A percentile compares a stretch with the other conserved stretches of the same genome.
Conservation (phyloP, 2,888 invertebrate genomes). For the Lasioglossum leucozonium region DNA sequence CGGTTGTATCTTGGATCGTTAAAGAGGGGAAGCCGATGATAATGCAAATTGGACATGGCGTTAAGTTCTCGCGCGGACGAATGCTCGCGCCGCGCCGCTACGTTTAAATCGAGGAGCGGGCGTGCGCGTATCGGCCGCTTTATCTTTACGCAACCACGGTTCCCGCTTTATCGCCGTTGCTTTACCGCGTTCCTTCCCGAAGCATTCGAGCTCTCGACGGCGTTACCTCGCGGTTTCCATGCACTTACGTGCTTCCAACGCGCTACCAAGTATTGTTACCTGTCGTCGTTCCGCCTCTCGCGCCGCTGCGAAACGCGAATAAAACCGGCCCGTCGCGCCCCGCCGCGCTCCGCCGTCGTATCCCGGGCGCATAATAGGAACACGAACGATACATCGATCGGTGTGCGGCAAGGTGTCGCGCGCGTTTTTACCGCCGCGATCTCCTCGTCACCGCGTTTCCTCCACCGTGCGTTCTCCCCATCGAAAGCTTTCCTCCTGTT, state of each 20-base stretch:
- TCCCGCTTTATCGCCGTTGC: constrained; percentile 52
- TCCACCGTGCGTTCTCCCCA: not conserved
- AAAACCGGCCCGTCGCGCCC: constrained; percentile 15
- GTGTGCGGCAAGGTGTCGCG: not conserved
- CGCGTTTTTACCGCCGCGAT: not conserved
- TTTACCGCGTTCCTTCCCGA: constrained; percentile 42
- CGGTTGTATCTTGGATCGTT: constrained; percentile 42
- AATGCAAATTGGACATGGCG: constrained; percentile 59
- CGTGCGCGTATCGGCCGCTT: constrained; percentile 45
- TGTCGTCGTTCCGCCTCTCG: constrained; percentile 24
- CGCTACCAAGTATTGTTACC: constrained; percentile 41
- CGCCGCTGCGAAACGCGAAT: constrained; percentile 11
- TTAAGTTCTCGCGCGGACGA: constrained; percentile 51
- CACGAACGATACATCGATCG: constrained; percentile 35
- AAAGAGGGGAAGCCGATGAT: constrained; percentile 45
- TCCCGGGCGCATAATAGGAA: constrained; percentile 21
- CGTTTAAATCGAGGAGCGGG: constrained; percentile 41
- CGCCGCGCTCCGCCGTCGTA: not conserved
- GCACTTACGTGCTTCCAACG: constrained; percentile 27
- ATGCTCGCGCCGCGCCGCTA: constrained; percentile 23
- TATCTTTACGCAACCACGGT: constrained; percentile 58
- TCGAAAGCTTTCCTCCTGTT: not conserved
- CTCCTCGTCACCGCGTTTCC: constrained; percentile 21
- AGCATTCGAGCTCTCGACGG: constrained; percentile 28
- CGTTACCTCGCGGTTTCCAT: constrained; percentile 14